Evolutionary conservation across 2,797 vertebrate genomes (phyloP).

Genomic region (Aulostomus chinensis): DNA sequence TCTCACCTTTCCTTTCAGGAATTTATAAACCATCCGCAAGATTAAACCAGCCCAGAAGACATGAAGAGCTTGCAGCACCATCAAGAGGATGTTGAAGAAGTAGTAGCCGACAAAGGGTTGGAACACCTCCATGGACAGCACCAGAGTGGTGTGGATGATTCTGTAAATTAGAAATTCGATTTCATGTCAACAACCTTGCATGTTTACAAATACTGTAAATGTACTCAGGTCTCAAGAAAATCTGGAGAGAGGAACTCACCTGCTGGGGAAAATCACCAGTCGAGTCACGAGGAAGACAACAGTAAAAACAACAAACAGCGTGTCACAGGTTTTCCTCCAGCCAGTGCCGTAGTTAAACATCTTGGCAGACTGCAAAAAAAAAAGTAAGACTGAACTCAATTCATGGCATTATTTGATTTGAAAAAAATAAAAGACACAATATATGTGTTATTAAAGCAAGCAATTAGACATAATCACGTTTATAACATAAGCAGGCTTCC

Average conservation of each 20-base stretch:
- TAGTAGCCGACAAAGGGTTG: conserved; percentile 91
- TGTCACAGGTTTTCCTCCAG: conserved; percentile 84
- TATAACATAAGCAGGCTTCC: no score
- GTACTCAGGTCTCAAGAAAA: not conserved
- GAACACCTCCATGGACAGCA: conserved; percentile 84
- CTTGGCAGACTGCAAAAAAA: conserved; percentile 84
- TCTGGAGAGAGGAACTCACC: conserved; percentile 70
- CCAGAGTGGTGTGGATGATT: conserved; percentile 88
- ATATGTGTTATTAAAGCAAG: no score
- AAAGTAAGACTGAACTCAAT: no score
- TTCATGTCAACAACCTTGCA: not conserved
- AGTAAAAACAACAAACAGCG: conserved; percentile 85
- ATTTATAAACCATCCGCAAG: conserved; percentile 87
- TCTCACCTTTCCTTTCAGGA: conserved; percentile 86
- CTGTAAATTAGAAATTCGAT: no score
- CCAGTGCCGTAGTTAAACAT: conserved; percentile 89
- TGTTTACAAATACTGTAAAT: not conserved
- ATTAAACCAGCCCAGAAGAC: conserved; percentile 93
- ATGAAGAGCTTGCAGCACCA: conserved; percentile 87
- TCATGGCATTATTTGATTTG: not conserved
- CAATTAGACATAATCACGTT: no score
- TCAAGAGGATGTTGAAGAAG: conserved; percentile 87
- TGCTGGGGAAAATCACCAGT: conserved; percentile 86
- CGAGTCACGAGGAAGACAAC: conserved; percentile 86
- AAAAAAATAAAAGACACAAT: not conserved